These are phyloP conservation scores for Catharus minimus DNA, from an alignment of 2,113 vertebrate genomes.

Conservation along the genomic window DNA sequence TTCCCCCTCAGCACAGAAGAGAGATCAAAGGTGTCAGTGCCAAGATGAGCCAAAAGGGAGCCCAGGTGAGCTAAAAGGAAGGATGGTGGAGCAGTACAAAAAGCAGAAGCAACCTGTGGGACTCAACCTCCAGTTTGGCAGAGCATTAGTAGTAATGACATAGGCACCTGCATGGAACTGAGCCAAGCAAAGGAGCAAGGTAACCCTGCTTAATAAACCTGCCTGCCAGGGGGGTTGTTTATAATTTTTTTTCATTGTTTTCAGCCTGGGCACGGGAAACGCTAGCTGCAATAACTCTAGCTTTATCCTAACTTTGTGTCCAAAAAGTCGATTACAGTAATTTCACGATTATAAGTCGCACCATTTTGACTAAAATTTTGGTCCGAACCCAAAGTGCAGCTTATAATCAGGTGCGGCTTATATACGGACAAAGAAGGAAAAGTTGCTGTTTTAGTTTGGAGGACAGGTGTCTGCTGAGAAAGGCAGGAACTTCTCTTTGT, in stretches of 20 bases:
- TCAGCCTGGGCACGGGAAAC: background rate
- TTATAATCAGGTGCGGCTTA: no score
- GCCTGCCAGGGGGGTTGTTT: fast-evolving
- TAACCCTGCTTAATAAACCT: no score
- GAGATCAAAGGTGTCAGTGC: background rate
- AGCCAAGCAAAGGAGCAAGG: background rate
- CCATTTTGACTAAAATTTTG: no score
- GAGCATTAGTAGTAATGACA: background rate
- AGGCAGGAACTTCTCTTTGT: no score
- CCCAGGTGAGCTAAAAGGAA: background rate
- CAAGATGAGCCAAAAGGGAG: background rate
- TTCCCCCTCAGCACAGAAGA: no score
- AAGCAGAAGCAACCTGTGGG: fast-evolving
- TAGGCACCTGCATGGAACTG: background rate
- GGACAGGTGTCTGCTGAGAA: no score
- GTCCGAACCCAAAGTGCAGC: no score
- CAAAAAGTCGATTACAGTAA: no score
- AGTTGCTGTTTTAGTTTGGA: no score
- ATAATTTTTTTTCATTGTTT: background rate
- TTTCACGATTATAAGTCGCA: no score
- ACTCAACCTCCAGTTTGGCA: background rate
- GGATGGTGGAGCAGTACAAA: background rate
- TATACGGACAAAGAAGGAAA: no score
- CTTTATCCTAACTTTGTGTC: background rate
- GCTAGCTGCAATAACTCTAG: fast-evolving